Conservation (phyloP, 2,888 invertebrate species). For the Stramonita haemastoma region DNA sequence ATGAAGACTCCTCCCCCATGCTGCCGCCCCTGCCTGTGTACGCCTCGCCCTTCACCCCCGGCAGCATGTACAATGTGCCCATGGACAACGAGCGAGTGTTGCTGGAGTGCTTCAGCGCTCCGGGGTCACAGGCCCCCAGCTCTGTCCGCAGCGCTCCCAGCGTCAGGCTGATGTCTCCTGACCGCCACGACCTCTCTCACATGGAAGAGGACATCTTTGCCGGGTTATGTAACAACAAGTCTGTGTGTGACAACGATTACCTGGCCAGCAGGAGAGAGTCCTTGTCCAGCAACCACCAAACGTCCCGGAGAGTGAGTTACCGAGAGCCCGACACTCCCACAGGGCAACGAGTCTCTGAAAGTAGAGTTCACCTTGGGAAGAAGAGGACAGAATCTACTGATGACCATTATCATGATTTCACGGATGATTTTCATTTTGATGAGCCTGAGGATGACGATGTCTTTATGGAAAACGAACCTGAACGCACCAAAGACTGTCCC, state of each 20-base stretch:
- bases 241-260: neutral
- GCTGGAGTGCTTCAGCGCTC: constrained; percentile 40
- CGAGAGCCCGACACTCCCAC: neutral
- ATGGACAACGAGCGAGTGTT: constrained; percentile 42
- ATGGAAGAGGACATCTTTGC: constrained; percentile 34
- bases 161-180: constrained; percentile 32
- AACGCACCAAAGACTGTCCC: neutral
- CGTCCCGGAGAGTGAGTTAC: neutral
- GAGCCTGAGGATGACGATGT: constrained; percentile 40
- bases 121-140: constrained; percentile 39
- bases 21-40: constrained; percentile 32
- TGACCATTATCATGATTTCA: constrained; percentile 30
- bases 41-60: constrained; percentile 33
- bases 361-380: neutral
- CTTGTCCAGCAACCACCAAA: neutral
- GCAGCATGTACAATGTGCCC: constrained; percentile 37
- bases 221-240: constrained; percentile 21
- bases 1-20: constrained; percentile 35
- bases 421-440: neutral
- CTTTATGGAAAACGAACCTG: neutral
- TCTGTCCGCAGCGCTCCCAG: constrained; percentile 40
- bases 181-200: constrained; percentile 6
- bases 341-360: neutral
- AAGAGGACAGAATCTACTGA: constrained; percentile 14
- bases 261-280: neutral